Evolutionary conservation across 2,888 invertebrate genomes (phyloP).

Genomic region (Drosophila mimetica): DNA sequence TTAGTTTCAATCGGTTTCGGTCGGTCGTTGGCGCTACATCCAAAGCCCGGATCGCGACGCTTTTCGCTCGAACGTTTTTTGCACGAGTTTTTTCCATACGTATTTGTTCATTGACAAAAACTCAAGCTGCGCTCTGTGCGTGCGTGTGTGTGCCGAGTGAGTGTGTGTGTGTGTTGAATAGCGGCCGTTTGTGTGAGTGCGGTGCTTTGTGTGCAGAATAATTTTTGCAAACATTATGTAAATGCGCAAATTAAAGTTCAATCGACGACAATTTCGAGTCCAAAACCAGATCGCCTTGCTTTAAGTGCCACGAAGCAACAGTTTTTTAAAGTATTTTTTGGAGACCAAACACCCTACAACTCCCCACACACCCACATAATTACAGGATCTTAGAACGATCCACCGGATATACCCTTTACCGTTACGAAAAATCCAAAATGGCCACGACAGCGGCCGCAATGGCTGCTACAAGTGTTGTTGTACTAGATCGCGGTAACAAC

Average conservation of each 20-base stretch:
- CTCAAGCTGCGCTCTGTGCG: constrained; percentile 64
- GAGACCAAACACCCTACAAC: constrained; percentile 4
- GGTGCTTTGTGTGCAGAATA: constrained; percentile 67
- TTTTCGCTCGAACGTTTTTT: constrained; percentile 58
- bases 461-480: constrained; percentile 97
- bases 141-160: constrained; percentile 22
- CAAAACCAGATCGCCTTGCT: constrained; percentile 44
- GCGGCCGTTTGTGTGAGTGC: constrained; percentile 44
- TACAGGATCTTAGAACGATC: constrained; percentile 10
- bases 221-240: constrained; percentile 63
- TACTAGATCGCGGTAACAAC: constrained; percentile 96
- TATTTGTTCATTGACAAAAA: constrained; percentile 80
- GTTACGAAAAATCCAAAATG: constrained; percentile 58
- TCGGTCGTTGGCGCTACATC: constrained; percentile 49
- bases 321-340: constrained; percentile 13
- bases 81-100: constrained; percentile 79
- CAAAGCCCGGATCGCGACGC: constrained; percentile 27
- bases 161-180: constrained; percentile 41
- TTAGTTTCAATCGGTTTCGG: constrained; percentile 60
- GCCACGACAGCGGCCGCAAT: constrained; percentile 87
- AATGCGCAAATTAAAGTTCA: constrained; percentile 60
- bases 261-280: constrained; percentile 39
- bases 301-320: constrained; percentile 48
- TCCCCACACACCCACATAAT: constrained; percentile 4
- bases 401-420: constrained; percentile 13